These are phyloP conservation scores for Saguinus imperator DNA, from an alignment of 2,113 vertebrate species.

Conservation along the genomic window DNA sequence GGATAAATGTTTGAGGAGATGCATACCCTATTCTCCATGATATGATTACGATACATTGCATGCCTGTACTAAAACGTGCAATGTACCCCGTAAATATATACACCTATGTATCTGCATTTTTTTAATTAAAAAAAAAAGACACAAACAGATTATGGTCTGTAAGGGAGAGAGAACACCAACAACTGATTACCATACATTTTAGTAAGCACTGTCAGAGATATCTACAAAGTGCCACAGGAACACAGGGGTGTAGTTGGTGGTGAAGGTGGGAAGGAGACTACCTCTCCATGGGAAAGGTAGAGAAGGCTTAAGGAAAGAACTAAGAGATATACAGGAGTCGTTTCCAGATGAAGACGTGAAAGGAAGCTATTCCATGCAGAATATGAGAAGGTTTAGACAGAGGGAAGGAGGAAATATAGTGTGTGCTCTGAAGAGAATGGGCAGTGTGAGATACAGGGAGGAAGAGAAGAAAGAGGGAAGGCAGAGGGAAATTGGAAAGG, in stretches of 20 bases:
- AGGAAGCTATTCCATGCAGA: neutral
- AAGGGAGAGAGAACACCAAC: neutral
- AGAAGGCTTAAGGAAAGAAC: neutral
- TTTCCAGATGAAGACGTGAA: neutral
- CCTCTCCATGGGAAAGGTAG: neutral
- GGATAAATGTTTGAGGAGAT: too few relatives aligned
- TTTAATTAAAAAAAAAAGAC: too few relatives aligned
- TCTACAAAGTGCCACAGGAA: neutral
- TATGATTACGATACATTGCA: too few relatives aligned
- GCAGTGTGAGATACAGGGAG: neutral
- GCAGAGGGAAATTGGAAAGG: neutral
- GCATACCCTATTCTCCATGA: too few relatives aligned
- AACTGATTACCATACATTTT: accelerated
- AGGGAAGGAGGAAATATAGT: neutral
- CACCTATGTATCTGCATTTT: too few relatives aligned
- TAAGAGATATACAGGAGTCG: neutral
- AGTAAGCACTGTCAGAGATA: neutral
- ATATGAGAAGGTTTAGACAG: neutral
- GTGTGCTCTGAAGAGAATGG: neutral
- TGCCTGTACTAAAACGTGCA: too few relatives aligned
- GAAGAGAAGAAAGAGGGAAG: neutral
- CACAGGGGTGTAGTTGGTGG: too few relatives aligned
- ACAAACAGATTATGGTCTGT: neutral
- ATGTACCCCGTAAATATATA: too few relatives aligned
- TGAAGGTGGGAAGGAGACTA: accelerated